Evolutionary conservation across 1,140 invertebrate species (phyloP).

Genomic region (Xylocopa sonorina): DNA sequence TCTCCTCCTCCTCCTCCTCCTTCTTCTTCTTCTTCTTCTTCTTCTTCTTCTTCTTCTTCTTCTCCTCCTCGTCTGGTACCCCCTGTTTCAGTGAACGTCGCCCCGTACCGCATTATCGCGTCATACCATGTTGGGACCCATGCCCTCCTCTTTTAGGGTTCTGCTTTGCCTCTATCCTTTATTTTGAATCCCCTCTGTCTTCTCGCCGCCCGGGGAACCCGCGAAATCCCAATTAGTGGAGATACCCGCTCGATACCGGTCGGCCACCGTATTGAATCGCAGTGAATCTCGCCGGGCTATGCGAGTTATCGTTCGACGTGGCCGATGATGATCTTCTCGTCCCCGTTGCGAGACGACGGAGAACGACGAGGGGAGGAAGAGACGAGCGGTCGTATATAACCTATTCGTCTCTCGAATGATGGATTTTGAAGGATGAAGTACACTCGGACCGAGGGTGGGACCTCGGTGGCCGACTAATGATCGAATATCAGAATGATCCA

Average conservation of each 20-base stretch:
- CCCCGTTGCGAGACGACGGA: background rate
- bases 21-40: constrained; percentile 24
- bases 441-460: background rate
- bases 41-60: constrained; percentile 30
- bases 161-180: constrained; percentile 47
- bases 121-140: constrained; percentile 67
- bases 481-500: constrained; percentile 35
- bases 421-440: constrained; percentile 11
- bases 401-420: background rate
- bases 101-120: constrained; percentile 69
- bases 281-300: constrained; percentile 11
- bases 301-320: constrained; percentile 39
- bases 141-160: constrained; percentile 46
- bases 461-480: constrained; percentile 6
- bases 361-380: too few relatives aligned
- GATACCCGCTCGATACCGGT: constrained; percentile 58
- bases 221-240: constrained; percentile 67
- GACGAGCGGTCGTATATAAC: too few relatives aligned
- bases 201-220: constrained; percentile 18
- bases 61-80: background rate
- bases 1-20: constrained; percentile 15
- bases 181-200: constrained; percentile 14
- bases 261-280: constrained; percentile 36
- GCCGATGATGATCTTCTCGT: constrained; percentile 36
- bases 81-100: constrained; percentile 33